Evolutionary conservation across 2,113 vertebrate species (phyloP).

Genomic region (Rallus limicola): DNA sequence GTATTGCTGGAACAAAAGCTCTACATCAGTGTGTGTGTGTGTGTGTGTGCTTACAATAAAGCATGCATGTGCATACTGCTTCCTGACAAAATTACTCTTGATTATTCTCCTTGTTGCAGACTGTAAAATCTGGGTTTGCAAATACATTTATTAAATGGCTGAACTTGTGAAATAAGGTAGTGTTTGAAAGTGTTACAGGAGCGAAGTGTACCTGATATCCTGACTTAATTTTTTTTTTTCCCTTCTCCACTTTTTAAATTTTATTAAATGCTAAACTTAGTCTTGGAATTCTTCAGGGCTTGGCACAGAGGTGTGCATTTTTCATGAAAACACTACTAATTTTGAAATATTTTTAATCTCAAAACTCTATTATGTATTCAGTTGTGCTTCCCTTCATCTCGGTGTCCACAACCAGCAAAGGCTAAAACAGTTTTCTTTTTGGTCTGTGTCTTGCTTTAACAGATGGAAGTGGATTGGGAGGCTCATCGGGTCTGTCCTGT

Average conservation of each 20-base stretch:
- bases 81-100: neutral
- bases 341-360: neutral
- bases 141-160: neutral
- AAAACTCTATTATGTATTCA: neutral
- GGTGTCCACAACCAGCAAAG: neutral
- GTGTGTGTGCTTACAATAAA: neutral
- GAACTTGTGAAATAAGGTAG: neutral
- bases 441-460: neutral
- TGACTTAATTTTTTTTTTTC: neutral
- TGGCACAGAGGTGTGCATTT: neutral
- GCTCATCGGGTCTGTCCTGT: neutral
- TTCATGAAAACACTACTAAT: neutral
- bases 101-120: neutral
- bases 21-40: neutral
- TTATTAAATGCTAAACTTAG: neutral
- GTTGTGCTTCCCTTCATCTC: neutral
- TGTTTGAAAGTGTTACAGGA: neutral
- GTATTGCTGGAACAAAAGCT: neutral
- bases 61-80: neutral
- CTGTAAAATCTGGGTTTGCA: neutral
- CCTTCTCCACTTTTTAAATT: neutral
- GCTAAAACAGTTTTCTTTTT: neutral
- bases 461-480: neutral
- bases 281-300: neutral
- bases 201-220: accelerated